Evolutionary conservation across 2,888 invertebrate genomes (phyloP), one percentile per base, ranked within the genome.

Genomic region (Mycalesis mineus): DNA sequence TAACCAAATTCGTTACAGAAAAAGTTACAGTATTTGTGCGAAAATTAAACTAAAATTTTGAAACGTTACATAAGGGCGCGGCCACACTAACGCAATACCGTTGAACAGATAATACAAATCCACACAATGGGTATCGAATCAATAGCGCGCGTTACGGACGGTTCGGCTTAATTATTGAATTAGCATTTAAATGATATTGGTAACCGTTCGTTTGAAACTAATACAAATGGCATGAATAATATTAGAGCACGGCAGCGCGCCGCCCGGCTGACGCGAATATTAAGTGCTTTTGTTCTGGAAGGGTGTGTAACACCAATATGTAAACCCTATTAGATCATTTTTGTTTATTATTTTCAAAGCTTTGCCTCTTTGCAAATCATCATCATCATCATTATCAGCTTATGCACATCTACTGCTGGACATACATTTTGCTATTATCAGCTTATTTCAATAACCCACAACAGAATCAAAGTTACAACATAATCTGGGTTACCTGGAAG

Each of bases 111-210:
- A 67, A 68, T 66, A 66, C 64, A 65, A 66, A 70, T 63, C 61
- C 60, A 66, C 57, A 67, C 67, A 66, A 65, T 65, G 61, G 61
- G 67, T 63, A 64, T 73, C 71, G 70, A 78, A 81, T 84, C 84
- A 78, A 84, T 84, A 80, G 76, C 68, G 71, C 72, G 71, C 72
- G 84, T 82, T 82, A 82, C 85, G 80, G 82, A 77, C 75, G 81
- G 84, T 77, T 78, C 82, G 82, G 77, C 77, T 88, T 90, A 90
- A 90, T 90, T 90, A 90, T 88, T 82, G 88, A 86, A 90, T 90
- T 90, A 89, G 90, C 90, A 90, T 90, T 87, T 90, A 90, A 90
- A 90, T 90, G 82, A 90, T 90, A 88, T 90, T 82, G 90, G 89
- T 84, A 89, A 85, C 88, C 90, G 83, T 89, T 89, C 90, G 88